Evolutionary conservation across 2,888 invertebrate genomes (phyloP).

Genomic region (Scaptodrosophila latifasciaeformis): DNA sequence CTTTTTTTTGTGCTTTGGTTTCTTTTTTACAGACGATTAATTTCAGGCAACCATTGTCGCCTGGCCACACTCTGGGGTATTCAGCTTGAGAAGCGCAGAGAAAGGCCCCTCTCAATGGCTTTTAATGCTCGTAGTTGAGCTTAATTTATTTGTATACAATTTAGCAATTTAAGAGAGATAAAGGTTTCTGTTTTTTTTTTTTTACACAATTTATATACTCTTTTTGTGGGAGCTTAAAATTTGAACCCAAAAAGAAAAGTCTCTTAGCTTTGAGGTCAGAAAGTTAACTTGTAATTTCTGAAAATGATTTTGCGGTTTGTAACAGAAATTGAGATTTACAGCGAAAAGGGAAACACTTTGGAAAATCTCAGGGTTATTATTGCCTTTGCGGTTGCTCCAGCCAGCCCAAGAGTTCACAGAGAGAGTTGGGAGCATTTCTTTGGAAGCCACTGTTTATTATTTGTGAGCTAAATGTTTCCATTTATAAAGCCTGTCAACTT

Average conservation of each 20-base stretch:
- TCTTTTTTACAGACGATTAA: slow-evolving; percentile 43
- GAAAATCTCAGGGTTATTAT: slow-evolving; percentile 53
- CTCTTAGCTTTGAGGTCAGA: no score
- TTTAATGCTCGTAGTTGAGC: slow-evolving; percentile 27
- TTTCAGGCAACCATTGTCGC: slow-evolving; percentile 21
- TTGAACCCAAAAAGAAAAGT: no score
- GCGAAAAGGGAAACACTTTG: background rate
- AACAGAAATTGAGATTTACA: slow-evolving; percentile 37
- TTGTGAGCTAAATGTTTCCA: slow-evolving; percentile 49
- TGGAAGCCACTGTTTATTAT: slow-evolving; percentile 14
- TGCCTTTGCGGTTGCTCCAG: slow-evolving; percentile 56
- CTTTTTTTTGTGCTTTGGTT: no score
- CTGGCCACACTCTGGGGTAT: background rate
- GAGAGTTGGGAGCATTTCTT: slow-evolving; percentile 26
- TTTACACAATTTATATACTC: background rate
- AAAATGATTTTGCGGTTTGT: slow-evolving; percentile 59
- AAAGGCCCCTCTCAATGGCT: no score
- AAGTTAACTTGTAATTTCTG: background rate
- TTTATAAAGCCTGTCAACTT: slow-evolving; percentile 34
- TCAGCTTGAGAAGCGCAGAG: slow-evolving; percentile 12
- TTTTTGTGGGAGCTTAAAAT: background rate
- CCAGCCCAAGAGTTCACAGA: slow-evolving; percentile 35
- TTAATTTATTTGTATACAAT: slow-evolving; percentile 56
- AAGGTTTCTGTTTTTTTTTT: slow-evolving; percentile 29
- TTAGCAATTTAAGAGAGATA: slow-evolving; percentile 25